These are phyloP conservation scores for Sarotherodon lohbergeri DNA, from an alignment of 2,113 vertebrate species.

Conservation along the genomic window DNA sequence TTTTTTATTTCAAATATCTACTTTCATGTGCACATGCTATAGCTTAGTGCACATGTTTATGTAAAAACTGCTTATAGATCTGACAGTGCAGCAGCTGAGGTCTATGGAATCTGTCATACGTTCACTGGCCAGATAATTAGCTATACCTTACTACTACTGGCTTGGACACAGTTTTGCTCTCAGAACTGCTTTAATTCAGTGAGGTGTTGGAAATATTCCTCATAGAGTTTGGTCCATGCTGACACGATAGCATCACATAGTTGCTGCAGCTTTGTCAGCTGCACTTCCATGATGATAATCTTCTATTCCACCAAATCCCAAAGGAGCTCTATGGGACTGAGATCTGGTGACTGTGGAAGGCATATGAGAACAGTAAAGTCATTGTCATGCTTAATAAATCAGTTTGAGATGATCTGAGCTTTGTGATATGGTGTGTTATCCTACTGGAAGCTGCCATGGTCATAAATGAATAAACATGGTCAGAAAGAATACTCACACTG, in stretches of 20 bases:
- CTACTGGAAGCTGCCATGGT: neutral
- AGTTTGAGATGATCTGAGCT: neutral
- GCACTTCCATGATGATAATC: neutral
- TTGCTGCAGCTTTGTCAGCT: neutral
- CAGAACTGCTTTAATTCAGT: neutral
- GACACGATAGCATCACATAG: neutral
- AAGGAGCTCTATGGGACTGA: neutral
- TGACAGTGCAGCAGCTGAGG: neutral
- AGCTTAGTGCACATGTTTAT: neutral
- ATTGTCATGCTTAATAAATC: neutral
- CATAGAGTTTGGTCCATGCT: neutral
- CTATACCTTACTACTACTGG: neutral
- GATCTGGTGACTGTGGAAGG: neutral
- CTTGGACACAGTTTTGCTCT: neutral
- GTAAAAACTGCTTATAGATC: neutral
- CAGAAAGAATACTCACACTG: neutral
- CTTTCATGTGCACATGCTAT: neutral
- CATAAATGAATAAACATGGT: neutral
- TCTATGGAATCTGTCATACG: neutral
- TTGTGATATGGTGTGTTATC: neutral
- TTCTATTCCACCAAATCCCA: neutral
- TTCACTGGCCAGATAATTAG: neutral
- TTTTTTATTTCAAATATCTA: neutral
- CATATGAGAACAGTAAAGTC: neutral
- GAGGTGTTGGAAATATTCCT: neutral